Evolutionary conservation across 2,113 vertebrate species (phyloP), one percentile per base, ranked within the genome.

Genomic region (Paratilapia polleni): DNA sequence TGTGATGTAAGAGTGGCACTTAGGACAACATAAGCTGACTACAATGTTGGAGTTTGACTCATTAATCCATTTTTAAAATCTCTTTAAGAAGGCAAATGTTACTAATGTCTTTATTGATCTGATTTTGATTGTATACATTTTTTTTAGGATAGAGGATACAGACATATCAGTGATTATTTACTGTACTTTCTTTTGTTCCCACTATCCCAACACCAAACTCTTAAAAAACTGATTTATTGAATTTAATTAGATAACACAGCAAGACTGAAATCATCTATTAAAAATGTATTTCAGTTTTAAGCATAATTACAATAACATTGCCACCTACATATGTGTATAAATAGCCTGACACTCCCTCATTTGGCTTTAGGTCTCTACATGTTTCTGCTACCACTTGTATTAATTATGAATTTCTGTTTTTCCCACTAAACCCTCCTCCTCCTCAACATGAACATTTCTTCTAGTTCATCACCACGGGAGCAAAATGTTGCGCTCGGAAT

Each of bases 401-500:
- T 85, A 81, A 86, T 79, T 6, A 17, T 85, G 11, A 43, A 58
- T 90, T 91, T 74, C 84, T 89, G 63, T 90, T 56, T 90, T 66
- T 92, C 76, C 87, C 90, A 85, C 94, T 31, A 60, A 86, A 79
- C 70, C 84, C 31, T 84, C 88, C 89, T 91, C 80, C 88, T 94
- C 91, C 94, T 97, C 94, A 97, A 96, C 96, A 95, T 96, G 96
- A 94, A 97, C 94, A 95, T 97, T 97, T 97, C 96, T 97, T 98
- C 97, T 97, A 99, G 98, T 99, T 97, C 98, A 99, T 96, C 98
- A 99, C 97, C 97, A 99, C 94, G 98, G 98, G 95, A 99, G 97
- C 98, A 99, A 99, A 99, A 99, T 99, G 98, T 99, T 99, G 96
- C 98, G 98, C 97, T 99, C 98, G 96, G 98, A 99, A 96, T 99